A percentile compares a stretch with the other conserved stretches of the same genome.
Conservation (phyloP, 2,888 invertebrate species). For the Oasisia sp. region DNA sequence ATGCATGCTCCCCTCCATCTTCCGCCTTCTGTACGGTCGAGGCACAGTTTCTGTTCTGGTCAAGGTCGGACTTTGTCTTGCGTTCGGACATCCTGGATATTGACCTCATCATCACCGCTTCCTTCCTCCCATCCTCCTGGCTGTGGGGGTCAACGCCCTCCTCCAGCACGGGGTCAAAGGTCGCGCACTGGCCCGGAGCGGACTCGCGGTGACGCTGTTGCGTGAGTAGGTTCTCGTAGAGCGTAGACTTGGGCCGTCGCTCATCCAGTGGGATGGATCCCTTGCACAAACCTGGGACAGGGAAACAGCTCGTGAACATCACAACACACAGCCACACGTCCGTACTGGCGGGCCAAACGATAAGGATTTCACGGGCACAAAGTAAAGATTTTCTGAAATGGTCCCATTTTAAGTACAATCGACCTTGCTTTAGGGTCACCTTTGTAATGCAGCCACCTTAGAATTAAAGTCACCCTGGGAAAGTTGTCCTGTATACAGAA, state of each 20-base stretch:
- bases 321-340: background rate
- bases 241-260: slow-evolving; percentile 54
- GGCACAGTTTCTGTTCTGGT: background rate
- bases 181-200: slow-evolving; percentile 44
- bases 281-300: slow-evolving; percentile 54
- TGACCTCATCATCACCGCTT: background rate
- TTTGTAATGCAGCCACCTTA: no score
- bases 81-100: background rate
- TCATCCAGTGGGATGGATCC: slow-evolving; percentile 57
- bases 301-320: background rate
- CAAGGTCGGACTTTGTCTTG: background rate
- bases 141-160: slow-evolving; percentile 37
- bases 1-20: background rate
- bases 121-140: background rate
- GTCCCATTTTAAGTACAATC: no score
- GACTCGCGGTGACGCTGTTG: slow-evolving; percentile 44
- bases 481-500: no score
- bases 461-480: no score
- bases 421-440: no score
- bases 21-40: background rate
- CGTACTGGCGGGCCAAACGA: background rate
- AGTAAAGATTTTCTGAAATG: no score
- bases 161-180: slow-evolving; percentile 55
- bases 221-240: slow-evolving; percentile 52
- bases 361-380: no score